Conservation (phyloP, 2,888 invertebrate species). For the Asteroscopus sphinx region DNA sequence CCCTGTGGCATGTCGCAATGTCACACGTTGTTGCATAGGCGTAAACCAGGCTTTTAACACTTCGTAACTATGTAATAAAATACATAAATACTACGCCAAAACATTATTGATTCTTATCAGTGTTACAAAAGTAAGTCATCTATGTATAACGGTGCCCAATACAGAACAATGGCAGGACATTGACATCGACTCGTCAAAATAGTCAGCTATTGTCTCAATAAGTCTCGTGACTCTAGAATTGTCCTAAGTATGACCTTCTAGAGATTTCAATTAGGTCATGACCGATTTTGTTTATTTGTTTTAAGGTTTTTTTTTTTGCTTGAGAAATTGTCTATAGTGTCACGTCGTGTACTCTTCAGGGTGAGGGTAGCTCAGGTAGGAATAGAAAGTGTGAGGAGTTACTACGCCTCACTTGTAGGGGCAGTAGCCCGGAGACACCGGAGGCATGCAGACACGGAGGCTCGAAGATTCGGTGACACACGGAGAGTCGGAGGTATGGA, state of each 20-base stretch:
- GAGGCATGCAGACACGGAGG: no score
- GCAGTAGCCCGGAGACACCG: no score
- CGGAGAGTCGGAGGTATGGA: no score
- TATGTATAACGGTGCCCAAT: constrained; percentile 19
- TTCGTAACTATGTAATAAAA: neutral
- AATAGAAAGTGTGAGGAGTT: no score
- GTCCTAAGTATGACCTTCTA: constrained; percentile 24
- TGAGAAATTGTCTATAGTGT: neutral
- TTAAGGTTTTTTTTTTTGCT: neutral
- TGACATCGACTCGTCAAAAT: constrained; percentile 16
- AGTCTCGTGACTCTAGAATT: constrained; percentile 23
- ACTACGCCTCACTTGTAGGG: no score
- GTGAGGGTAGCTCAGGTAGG: no score
- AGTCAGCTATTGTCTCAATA: constrained; percentile 17
- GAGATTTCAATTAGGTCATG: constrained; percentile 7
- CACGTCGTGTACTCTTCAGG: no score
- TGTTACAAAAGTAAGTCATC: constrained; percentile 27
- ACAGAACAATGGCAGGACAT: constrained; percentile 37
- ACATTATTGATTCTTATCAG: constrained; percentile 31
- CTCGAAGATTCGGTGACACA: no score
- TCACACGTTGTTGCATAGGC: no score
- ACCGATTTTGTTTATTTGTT: constrained; percentile 8
- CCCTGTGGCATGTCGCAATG: no score
- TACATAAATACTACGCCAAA: neutral
- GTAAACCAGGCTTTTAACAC: no score